Percentiles rank a stretch among this genome's conserved stretches.
Evolutionary conservation across 2,113 vertebrate species (phyloP).

Genomic region (Beaufortia kweichowensis): DNA sequence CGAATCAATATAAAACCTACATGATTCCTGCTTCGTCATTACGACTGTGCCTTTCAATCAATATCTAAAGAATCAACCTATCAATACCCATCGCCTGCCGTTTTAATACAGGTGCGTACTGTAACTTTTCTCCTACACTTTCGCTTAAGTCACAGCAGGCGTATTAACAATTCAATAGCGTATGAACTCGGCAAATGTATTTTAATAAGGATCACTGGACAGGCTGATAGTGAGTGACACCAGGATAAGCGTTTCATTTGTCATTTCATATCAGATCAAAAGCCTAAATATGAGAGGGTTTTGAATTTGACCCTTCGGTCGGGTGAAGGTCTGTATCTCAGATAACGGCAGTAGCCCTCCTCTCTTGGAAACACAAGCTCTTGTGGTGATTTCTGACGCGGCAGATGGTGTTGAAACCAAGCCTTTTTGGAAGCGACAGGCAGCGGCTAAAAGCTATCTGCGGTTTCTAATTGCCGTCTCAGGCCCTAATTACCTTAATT

Average conservation of each 20-base stretch:
- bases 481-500: conserved; percentile 96
- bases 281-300: conserved; percentile 49
- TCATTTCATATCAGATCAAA: conserved; percentile 56
- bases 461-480: conserved; percentile 87
- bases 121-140: conserved; percentile 63
- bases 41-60: conserved; percentile 40
- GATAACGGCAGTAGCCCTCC: conserved; percentile 75
- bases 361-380: conserved; percentile 82
- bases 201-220: conserved; percentile 65
- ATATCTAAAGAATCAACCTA: conserved; percentile 56
- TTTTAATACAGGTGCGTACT: conserved; percentile 57
- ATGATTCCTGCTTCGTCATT: conserved; percentile 46
- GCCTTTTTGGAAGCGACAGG: conserved; percentile 77
- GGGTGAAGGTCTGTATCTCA: conserved; percentile 80
- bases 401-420: conserved; percentile 86
- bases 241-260: conserved; percentile 63
- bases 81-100: conserved; percentile 60
- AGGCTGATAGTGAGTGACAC: conserved; percentile 25
- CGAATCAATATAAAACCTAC: conserved; percentile 46
- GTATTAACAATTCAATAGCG: conserved; percentile 71
- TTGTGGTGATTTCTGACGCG: conserved; percentile 78
- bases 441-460: conserved; percentile 88
- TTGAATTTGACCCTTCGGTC: conserved; percentile 70
- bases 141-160: conserved; percentile 64
- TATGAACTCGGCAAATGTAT: conserved; percentile 66